These are phyloP conservation scores for Psittacara wagleri DNA, from an alignment of 2,113 vertebrate species.

Conservation along the genomic window DNA sequence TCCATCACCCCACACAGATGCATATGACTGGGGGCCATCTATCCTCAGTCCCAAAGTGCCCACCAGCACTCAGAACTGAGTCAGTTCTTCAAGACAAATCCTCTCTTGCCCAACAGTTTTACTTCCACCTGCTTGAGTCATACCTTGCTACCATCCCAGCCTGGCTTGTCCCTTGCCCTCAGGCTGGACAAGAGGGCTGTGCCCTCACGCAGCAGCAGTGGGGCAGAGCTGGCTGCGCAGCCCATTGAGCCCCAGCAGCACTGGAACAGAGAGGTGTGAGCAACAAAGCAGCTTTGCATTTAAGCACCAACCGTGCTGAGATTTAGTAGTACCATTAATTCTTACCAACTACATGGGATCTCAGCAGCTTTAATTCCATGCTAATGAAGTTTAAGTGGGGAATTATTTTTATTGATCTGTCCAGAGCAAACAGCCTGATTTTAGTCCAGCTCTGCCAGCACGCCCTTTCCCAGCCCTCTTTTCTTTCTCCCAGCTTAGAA, in stretches of 20 bases:
- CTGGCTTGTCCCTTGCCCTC: neutral
- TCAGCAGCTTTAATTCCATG: conserved; percentile 41
- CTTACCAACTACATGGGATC: neutral
- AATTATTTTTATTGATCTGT: conserved; percentile 66
- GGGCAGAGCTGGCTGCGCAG: neutral
- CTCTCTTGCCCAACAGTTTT: neutral
- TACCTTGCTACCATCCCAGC: neutral
- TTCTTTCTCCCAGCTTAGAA: conserved; percentile 13
- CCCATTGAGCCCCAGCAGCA: neutral
- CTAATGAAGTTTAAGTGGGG: conserved; percentile 62
- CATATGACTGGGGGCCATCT: neutral
- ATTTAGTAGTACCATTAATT: conserved; percentile 1
- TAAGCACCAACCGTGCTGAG: neutral
- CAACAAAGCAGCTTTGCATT: neutral
- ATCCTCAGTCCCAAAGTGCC: too few relatives aligned
- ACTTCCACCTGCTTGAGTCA: neutral
- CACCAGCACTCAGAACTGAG: neutral
- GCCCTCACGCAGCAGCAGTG: neutral
- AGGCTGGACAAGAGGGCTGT: neutral
- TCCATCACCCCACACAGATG: neutral
- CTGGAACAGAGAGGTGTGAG: neutral
- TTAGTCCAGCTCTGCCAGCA: conserved; percentile 23
- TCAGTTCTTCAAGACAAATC: neutral
- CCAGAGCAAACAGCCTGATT: conserved; percentile 39
- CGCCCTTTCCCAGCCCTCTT: neutral